Percentiles rank a stretch among this genome's conserved stretches.
phyloP scores from a whole-genome alignment of 2,888 invertebrate genomes.

The Leptinotarsa peninsularis region DNA sequence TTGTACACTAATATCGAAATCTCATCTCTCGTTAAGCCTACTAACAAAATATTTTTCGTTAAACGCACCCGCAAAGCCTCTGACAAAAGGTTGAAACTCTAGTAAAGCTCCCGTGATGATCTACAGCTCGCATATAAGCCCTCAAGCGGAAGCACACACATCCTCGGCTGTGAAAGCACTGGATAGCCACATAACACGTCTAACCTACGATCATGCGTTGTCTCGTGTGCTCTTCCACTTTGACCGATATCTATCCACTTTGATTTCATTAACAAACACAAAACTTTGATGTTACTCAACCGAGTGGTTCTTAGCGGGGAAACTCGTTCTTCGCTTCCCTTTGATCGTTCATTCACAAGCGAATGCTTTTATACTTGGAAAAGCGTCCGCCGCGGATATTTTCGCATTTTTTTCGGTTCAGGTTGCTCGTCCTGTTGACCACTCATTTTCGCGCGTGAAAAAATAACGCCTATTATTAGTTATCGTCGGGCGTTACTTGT shows the following conservation, averaged over 20 bases:
- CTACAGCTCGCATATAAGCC: background rate
- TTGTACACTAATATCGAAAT: background rate
- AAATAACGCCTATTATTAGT: slow-evolving; percentile 23
- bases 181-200: background rate
- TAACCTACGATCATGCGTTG: slow-evolving; percentile 12
- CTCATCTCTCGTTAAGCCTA: background rate
- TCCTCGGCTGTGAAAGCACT: background rate
- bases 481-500: slow-evolving; percentile 26
- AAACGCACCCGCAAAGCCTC: background rate
- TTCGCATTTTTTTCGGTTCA: slow-evolving; percentile 42
- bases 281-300: slow-evolving; percentile 42
- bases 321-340: slow-evolving; percentile 28
- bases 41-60: background rate
- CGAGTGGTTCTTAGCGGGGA: slow-evolving; percentile 32
- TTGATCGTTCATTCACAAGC: slow-evolving; percentile 37
- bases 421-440: slow-evolving; percentile 42
- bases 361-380: slow-evolving; percentile 13
- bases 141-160: slow-evolving; percentile 15
- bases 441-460: slow-evolving; percentile 13
- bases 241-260: slow-evolving; percentile 11
- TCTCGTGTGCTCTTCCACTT: background rate
- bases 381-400: slow-evolving; percentile 19
- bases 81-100: background rate
- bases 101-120: slow-evolving; percentile 5
- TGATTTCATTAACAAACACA: slow-evolving; percentile 36